Percentiles rank a stretch among this genome's conserved stretches.
Conservation (phyloP, 2,797 vertebrate species). For the Semotilus atromaculatus region DNA sequence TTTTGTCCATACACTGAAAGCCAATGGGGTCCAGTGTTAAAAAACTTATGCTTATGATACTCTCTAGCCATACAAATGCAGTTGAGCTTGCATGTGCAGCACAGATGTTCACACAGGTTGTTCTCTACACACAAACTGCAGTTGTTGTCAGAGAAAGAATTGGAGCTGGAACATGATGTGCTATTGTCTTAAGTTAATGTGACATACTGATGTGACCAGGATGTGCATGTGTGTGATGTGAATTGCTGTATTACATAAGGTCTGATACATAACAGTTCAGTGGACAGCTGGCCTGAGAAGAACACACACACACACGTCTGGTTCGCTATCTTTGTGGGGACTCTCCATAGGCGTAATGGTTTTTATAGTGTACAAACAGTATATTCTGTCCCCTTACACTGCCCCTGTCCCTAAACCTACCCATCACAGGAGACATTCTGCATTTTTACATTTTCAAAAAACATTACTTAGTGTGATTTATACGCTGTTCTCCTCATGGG, state of each 20-base stretch:
- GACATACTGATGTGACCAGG: conserved; percentile 12
- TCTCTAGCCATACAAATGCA: background rate
- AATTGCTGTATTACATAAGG: conserved; percentile 74
- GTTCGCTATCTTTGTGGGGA: no score
- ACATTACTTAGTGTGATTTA: no score
- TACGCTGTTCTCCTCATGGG: no score
- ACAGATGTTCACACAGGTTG: background rate
- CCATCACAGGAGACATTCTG: no score
- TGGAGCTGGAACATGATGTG: background rate
- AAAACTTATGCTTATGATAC: background rate
- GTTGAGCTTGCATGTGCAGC: background rate
- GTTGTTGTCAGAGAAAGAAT: conserved; percentile 5
- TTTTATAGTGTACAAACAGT: no score
- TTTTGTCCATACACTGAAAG: background rate
- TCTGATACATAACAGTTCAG: conserved; percentile 71
- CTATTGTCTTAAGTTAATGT: conserved; percentile 1
- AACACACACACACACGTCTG: background rate
- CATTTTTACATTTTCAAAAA: no score
- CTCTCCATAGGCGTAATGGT: no score
- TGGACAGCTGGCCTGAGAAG: conserved; percentile 76
- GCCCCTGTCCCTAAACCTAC: no score
- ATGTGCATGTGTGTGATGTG: conserved; percentile 57
- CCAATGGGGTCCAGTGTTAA: background rate
- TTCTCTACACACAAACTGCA: background rate
- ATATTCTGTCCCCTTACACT: no score